Conservation (phyloP, 1,140 invertebrate species). For the Homalodisca vitripennis region DNA sequence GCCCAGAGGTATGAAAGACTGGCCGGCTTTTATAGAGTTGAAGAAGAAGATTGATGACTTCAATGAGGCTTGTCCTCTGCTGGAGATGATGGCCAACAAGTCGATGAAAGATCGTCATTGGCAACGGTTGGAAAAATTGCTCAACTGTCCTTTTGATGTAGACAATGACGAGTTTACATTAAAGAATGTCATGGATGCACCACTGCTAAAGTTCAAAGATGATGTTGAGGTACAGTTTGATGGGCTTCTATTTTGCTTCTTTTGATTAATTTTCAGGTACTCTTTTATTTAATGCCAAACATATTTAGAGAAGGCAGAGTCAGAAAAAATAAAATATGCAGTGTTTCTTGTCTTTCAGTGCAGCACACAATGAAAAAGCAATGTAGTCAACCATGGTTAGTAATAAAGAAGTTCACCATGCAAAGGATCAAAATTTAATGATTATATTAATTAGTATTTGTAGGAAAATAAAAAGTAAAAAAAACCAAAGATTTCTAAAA, state of each 20-base stretch:
- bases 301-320: no score
- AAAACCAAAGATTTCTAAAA: no score
- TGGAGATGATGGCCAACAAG: conserved; percentile 88
- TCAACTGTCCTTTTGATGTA: conserved; percentile 72
- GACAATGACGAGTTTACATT: conserved; percentile 77
- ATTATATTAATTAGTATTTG: no score
- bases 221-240: conserved; percentile 87
- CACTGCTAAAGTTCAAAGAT: conserved; percentile 78
- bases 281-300: neutral
- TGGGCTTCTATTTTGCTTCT: conserved; percentile 31
- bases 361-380: no score
- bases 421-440: no score
- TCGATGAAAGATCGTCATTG: conserved; percentile 89
- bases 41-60: conserved; percentile 91
- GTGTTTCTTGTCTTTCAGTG: no score
- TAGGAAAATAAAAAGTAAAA: no score
- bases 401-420: no score
- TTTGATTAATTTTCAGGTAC: conserved; percentile 5
- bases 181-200: conserved; percentile 79
- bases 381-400: no score
- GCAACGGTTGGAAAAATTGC: conserved; percentile 70
- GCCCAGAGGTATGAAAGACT: conserved; percentile 81
- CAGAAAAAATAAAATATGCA: no score
- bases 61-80: conserved; percentile 80
- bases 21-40: conserved; percentile 83